Evolutionary conservation across 2,888 invertebrate species (phyloP).

Genomic region (Enoplolaimus lenunculus): DNA sequence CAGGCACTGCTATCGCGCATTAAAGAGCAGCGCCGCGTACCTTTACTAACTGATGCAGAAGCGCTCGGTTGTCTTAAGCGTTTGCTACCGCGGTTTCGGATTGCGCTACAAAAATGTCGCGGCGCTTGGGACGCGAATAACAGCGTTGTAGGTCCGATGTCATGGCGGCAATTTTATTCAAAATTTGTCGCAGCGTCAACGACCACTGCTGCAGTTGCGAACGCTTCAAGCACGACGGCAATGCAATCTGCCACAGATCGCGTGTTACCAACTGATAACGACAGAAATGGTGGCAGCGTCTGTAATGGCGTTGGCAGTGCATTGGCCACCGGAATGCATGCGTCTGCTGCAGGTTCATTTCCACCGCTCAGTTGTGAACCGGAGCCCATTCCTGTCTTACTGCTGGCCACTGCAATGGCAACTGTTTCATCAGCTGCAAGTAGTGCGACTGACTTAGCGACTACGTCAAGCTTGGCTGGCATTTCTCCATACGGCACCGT

Average conservation of each 20-base stretch:
- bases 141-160: slow-evolving; percentile 83
- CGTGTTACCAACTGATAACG: too few relatives aligned
- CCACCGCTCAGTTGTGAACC: too few relatives aligned
- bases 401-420: slow-evolving; percentile 38
- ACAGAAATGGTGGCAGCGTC: too few relatives aligned
- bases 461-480: too few relatives aligned
- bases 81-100: slow-evolving; percentile 77
- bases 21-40: background rate
- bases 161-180: slow-evolving; percentile 93
- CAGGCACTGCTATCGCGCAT: too few relatives aligned
- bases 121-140: slow-evolving; percentile 71
- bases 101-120: slow-evolving; percentile 77
- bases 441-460: background rate
- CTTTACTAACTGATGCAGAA: background rate
- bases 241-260: too few relatives aligned
- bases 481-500: too few relatives aligned
- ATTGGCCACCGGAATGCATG: too few relatives aligned
- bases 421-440: background rate
- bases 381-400: slow-evolving; percentile 45
- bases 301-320: slow-evolving; percentile 30
- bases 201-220: too few relatives aligned
- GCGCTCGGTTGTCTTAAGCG: background rate
- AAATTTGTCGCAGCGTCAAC: too few relatives aligned
- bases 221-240: too few relatives aligned
- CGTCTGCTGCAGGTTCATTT: too few relatives aligned